These are phyloP conservation scores for Desmophyllum pertusum DNA, from an alignment of 92 coral and sea anemone species.

Conservation along the genomic window DNA sequence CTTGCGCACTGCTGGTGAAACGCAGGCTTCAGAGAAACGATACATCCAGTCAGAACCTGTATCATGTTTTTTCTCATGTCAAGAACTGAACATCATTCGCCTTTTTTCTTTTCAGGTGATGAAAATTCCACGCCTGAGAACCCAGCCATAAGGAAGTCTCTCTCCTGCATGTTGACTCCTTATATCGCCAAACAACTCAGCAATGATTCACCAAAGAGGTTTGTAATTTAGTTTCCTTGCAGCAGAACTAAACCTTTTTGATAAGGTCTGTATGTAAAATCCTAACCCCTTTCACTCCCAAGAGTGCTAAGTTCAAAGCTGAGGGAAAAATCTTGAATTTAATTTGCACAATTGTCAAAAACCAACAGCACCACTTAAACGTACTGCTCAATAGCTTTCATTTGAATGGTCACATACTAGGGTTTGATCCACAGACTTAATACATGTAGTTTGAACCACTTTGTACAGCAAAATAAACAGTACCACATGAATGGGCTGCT, in stretches of 20 bases:
- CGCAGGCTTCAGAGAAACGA: too few relatives aligned
- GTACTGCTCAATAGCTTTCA: neutral
- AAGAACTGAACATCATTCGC: too few relatives aligned
- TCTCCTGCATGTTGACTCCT: slow-evolving; percentile 92
- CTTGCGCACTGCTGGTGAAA: too few relatives aligned
- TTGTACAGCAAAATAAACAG: neutral
- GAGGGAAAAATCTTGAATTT: too few relatives aligned
- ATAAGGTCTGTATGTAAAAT: neutral
- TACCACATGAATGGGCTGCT: neutral
- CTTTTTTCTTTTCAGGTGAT: slow-evolving; percentile 57
- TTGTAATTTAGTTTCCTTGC: slow-evolving; percentile 2
- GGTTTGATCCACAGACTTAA: neutral
- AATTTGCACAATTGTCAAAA: too few relatives aligned
- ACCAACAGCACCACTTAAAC: too few relatives aligned
- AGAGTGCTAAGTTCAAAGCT: too few relatives aligned
- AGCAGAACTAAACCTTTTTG: neutral
- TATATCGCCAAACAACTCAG: slow-evolving; percentile 93
- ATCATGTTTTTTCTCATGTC: too few relatives aligned
- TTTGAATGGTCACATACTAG: slow-evolving; percentile 4
- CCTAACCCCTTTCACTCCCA: too few relatives aligned
- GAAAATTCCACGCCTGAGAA: slow-evolving; percentile 93
- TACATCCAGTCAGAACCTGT: too few relatives aligned
- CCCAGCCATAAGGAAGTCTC: slow-evolving; percentile 94
- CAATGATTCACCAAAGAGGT: slow-evolving; percentile 89
- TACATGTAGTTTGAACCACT: neutral